Evolutionary conservation across 1,140 invertebrate species (phyloP), one percentile per base, ranked within the genome.

Genomic region (Ericerus pela): DNA sequence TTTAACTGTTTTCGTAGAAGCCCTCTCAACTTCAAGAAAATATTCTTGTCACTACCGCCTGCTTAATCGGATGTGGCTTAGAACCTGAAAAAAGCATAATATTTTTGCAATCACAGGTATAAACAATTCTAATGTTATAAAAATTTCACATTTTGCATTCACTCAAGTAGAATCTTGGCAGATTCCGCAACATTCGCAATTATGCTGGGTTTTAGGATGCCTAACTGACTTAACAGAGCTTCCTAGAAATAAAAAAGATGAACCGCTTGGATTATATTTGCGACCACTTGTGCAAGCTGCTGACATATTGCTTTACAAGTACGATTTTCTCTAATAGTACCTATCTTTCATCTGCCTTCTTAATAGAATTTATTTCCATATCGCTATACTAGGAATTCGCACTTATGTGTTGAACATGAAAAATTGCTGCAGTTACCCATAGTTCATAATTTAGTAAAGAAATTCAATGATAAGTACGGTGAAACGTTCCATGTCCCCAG

Each of bases 261-360:
- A 91, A 18, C 85, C 89, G 30, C 65, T 95, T 31, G 93, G 92
- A 0, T 70, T 97, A 47, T 85, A 84, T 65, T 76, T 89, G 0
- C 98, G 98, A 75, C 95, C 95, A 14, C 82, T 97, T 27, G 72
- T 98, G 36, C 92, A 96, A 76, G 82, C 87, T 59, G 94, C 94
- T 30, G 94, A 98, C 73, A 89, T 97, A 62, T 75, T 98, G 63
- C 70, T 94, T n/a, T 95, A 96, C 68, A 91, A 87, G 83, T 88
- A 74, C 72, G 69, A 57, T 8, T 20, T 26, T n/a, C 18, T 6
- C 30, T 11, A 43, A 36, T 16, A 31, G 22, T 47, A 5, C 33
- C 28, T 14, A 56, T 54, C 54, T 61, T 47, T 57, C n/a, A 38
- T 56, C 41, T 54, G 54, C 57, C 51, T 4, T 47, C 36, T 51